Conservation (phyloP, 2,797 vertebrate species). For the Etheostoma nigrum region DNA sequence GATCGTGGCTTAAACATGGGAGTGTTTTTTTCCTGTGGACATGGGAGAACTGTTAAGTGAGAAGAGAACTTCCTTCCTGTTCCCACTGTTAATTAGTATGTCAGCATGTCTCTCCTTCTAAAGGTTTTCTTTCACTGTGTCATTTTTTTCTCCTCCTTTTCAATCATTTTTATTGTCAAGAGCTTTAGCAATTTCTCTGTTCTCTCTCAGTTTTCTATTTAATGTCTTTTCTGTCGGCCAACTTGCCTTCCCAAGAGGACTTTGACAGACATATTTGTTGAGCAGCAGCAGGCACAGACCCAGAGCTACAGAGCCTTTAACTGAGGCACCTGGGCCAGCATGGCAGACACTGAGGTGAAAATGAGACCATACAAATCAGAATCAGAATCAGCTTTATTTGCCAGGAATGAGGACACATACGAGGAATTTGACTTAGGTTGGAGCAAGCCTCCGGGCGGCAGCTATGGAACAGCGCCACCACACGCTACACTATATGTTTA, state of each 20-base stretch:
- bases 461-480: no score
- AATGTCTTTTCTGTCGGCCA: constrained; percentile 29
- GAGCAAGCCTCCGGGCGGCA: no score
- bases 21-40: constrained; percentile 47
- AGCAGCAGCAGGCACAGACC: constrained; percentile 45
- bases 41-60: constrained; percentile 44
- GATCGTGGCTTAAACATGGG: constrained; percentile 28
- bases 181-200: constrained; percentile 1
- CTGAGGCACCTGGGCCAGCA: constrained; percentile 49
- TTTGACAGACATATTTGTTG: constrained; percentile 53
- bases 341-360: constrained; percentile 47
- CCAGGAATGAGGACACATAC: no score
- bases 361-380: constrained; percentile 32
- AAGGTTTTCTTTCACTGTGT: constrained; percentile 26
- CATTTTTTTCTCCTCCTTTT: constrained; percentile 17
- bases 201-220: constrained; percentile 30
- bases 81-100: constrained; percentile 40
- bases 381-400: no score
- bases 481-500: not conserved
- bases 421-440: no score
- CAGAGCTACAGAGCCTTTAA: constrained; percentile 53
- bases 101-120: constrained; percentile 32
- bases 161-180: constrained; percentile 12
- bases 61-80: constrained; percentile 19
- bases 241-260: constrained; percentile 23